phyloP scores from a whole-genome alignment of 2,113 vertebrate genomes.

The Ochotona princeps region DNA sequence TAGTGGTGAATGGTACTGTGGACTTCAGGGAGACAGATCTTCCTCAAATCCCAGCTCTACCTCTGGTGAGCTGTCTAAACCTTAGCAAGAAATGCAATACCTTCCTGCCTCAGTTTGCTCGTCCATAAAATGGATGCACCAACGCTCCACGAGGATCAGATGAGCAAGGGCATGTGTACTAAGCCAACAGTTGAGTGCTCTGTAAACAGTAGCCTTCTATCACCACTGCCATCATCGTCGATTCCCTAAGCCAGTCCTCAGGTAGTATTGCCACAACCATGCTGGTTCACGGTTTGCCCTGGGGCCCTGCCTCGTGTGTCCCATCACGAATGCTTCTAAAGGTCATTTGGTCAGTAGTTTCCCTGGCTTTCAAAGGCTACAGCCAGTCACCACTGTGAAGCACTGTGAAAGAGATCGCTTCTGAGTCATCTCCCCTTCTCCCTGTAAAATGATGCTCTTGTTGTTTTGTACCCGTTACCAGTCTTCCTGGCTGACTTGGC shows the following conservation, averaged over 20 bases:
- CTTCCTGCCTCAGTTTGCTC: background rate
- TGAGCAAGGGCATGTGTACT: background rate
- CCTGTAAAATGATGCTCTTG: background rate
- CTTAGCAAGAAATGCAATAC: background rate
- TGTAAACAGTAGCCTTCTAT: background rate
- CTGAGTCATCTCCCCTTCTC: background rate
- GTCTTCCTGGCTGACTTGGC: no score
- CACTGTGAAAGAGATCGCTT: background rate
- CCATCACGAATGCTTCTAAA: background rate
- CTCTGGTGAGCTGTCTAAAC: background rate
- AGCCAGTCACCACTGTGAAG: background rate
- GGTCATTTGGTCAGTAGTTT: background rate
- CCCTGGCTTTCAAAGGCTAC: background rate
- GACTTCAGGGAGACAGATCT: background rate
- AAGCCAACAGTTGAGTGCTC: background rate
- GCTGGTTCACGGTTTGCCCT: background rate
- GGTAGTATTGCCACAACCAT: background rate
- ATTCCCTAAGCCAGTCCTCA: background rate
- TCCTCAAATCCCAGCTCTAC: background rate
- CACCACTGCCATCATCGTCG: background rate
- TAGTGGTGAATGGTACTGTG: background rate
- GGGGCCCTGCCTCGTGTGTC: accelerated
- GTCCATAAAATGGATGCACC: background rate
- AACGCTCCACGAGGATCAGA: background rate
- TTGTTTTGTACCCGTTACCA: no score